Conservation (phyloP, 1,140 invertebrate genomes). For the Pachyrhynchus sulphureomaculatus region DNA sequence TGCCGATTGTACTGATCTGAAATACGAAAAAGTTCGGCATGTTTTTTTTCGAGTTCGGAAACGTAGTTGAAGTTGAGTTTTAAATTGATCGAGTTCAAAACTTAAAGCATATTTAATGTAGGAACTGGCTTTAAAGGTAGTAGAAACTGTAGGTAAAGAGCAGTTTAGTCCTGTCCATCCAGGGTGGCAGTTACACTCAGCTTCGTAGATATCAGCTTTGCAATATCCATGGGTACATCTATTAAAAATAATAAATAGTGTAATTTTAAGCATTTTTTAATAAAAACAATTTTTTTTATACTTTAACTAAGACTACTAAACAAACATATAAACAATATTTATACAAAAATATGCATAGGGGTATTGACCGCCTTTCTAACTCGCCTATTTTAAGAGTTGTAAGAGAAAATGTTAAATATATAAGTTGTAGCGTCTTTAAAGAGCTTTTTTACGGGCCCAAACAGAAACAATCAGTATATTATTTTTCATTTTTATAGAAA, state of each 20-base stretch:
- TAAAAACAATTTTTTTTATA: too few relatives aligned
- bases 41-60: background rate
- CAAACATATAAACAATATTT: too few relatives aligned
- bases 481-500: too few relatives aligned
- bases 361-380: too few relatives aligned
- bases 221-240: background rate
- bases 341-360: too few relatives aligned
- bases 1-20: background rate
- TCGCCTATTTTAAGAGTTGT: too few relatives aligned
- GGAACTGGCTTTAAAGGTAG: background rate
- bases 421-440: too few relatives aligned
- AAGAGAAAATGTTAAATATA: too few relatives aligned
- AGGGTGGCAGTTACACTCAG: background rate
- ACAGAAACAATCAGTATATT: too few relatives aligned
- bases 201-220: background rate
- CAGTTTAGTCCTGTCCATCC: background rate
- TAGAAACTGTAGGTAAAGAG: background rate
- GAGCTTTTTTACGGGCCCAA: too few relatives aligned
- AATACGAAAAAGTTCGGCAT: background rate
- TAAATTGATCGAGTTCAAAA: background rate
- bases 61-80: background rate
- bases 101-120: background rate
- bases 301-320: too few relatives aligned
- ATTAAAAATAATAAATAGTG: background rate
- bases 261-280: too few relatives aligned